Percentiles rank a stretch among this genome's conserved stretches.
Evolutionary conservation across 2,888 invertebrate species (phyloP).

Genomic region (Anoplius nigerrimus): DNA sequence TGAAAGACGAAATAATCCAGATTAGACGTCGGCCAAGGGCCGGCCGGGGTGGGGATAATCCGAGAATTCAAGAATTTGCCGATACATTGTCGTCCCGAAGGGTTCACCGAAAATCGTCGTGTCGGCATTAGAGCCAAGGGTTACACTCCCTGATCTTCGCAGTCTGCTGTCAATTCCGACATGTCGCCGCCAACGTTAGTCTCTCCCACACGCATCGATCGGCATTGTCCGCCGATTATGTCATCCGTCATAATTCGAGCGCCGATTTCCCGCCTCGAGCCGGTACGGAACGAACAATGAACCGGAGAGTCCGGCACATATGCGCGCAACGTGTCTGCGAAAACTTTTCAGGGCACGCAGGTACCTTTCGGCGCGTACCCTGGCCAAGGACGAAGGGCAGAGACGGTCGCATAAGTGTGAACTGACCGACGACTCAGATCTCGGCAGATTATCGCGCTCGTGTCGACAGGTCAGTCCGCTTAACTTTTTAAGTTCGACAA

Average conservation of each 20-base stretch:
- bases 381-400: not conserved
- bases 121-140: not conserved
- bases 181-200: too few relatives aligned
- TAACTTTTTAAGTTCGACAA: slow-evolving; percentile 63
- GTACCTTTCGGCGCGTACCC: too few relatives aligned
- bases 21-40: slow-evolving; percentile 25
- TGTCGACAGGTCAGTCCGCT: slow-evolving; percentile 54
- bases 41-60: slow-evolving; percentile 24
- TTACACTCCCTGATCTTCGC: not conserved
- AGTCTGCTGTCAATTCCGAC: too few relatives aligned
- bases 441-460: slow-evolving; percentile 13
- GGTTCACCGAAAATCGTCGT: not conserved
- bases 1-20: slow-evolving; percentile 37
- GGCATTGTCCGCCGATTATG: too few relatives aligned
- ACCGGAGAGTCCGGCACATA: not conserved
- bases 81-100: slow-evolving; percentile 9
- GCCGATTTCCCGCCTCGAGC: not conserved
- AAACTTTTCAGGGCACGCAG: too few relatives aligned
- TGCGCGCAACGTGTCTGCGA: too few relatives aligned
- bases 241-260: too few relatives aligned
- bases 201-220: too few relatives aligned
- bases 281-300: not conserved
- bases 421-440: slow-evolving; percentile 8
- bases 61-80: slow-evolving; percentile 20
- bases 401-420: not conserved